Base-by-base conservation (phyloP, 1,140 invertebrate species). In the Mylabris phalerata region DNA sequence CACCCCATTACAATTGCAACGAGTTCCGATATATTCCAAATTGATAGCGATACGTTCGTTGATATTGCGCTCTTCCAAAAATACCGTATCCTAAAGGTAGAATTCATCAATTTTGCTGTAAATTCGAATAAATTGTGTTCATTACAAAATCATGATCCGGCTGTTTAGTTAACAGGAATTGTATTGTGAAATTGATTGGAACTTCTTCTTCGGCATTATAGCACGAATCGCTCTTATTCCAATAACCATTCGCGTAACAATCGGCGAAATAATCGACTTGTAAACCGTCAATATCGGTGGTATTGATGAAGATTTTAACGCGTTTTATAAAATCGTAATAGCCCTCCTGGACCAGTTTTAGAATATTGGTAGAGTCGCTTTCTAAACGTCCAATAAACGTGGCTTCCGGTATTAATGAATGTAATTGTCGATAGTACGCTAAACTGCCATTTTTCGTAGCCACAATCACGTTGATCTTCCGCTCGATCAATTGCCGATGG, bases 351-450 rank as follows among this genome's bases (percentile, higher is more conserved):
- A 84, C 78, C 24, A 84, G 62, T 55, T 83, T 79, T 46, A 84
- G 65, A 43, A 85, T 82, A 64, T 84, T 84, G 0, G 78, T 80
- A 45, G 82, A 82, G 72, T 83, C 78, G 13, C 75, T 75, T 55
- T 79, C 77, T 19, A 84, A 59, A 42, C 76, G 77, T 3, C 80
- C 81, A 5, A 84, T 79, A 66, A 78, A 82, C 2, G 79, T 79
- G 40, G 79, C 79, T 51, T 80, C 78, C 43, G 75, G 74, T 24
- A 67, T 46, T 42, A 83, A 58, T 13, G 72, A 63, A 55, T 79
- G 75, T 10, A 84, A 54, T 50, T 76, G 73, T 43, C 78, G 70
- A 63, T 84, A 85, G 49, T 79, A 78, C 26, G 69, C 4, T 11
- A 38, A 13, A n/a, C 13, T 27, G 3, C 25, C 13, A 32, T 25